Evolutionary conservation across 2,888 invertebrate genomes (phyloP).

Genomic region (Coecobrya sp.): DNA sequence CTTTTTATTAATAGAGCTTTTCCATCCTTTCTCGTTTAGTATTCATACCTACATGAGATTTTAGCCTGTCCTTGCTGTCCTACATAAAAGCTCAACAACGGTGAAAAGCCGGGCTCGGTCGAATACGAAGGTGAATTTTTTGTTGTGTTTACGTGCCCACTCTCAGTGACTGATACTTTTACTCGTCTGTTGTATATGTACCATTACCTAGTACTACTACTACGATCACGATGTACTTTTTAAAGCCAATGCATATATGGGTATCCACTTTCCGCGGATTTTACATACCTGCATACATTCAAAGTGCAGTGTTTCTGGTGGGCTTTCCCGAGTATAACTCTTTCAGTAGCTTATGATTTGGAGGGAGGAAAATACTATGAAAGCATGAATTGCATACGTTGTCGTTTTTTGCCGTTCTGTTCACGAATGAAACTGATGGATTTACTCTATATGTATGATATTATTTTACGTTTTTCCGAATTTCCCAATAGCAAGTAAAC

Average conservation of each 20-base stretch:
- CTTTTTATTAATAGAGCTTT: conserved; percentile 17
- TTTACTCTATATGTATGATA: conserved; percentile 18
- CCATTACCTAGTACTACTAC: conserved; percentile 5
- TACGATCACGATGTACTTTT: background rate
- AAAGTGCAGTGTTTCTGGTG: background rate
- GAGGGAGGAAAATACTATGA: conserved; percentile 34
- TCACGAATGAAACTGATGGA: background rate
- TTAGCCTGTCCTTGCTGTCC: conserved; percentile 48
- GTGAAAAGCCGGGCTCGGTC: conserved; percentile 32
- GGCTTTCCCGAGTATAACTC: background rate
- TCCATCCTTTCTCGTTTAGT: background rate
- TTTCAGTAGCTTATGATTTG: background rate
- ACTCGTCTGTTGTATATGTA: background rate
- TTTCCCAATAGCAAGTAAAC: conserved; percentile 57
- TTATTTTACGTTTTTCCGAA: conserved; percentile 26
- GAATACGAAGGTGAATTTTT: background rate
- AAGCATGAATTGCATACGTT: conserved; percentile 23
- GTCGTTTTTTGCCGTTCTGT: background rate
- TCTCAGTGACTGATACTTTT: background rate
- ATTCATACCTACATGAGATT: conserved; percentile 23
- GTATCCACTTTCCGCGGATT: background rate
- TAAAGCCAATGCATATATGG: background rate
- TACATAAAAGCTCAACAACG: conserved; percentile 3
- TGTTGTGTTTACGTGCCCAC: background rate
- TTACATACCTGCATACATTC: background rate